Conservation (phyloP, 2,888 invertebrate species). For the Taenaris catops region DNA sequence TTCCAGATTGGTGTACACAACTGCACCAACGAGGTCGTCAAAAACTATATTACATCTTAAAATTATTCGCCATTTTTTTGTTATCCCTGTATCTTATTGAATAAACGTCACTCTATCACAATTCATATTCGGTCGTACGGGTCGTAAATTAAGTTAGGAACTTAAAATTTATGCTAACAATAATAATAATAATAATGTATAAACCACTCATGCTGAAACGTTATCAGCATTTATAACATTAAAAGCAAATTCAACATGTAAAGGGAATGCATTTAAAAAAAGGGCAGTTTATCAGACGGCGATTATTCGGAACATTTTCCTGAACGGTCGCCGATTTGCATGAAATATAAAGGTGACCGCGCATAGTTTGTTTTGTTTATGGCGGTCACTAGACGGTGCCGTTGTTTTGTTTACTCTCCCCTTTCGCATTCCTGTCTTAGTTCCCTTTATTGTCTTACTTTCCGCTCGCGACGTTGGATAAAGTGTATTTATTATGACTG, state of each 20-base stretch:
- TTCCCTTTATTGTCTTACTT: constrained; percentile 75
- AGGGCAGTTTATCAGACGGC: constrained; percentile 25
- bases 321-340: constrained; percentile 54
- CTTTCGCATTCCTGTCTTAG: constrained; percentile 68
- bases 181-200: too few species aligned
- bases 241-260: constrained; percentile 18
- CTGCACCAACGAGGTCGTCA: too few species aligned
- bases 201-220: too few species aligned
- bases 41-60: too few species aligned
- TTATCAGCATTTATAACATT: constrained; percentile 1
- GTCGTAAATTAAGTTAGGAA: too few species aligned
- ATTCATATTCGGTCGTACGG: too few species aligned
- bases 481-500: constrained; percentile 57
- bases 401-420: constrained; percentile 51
- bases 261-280: constrained; percentile 21
- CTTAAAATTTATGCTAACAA: too few species aligned
- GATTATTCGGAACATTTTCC: constrained; percentile 28
- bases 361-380: constrained; percentile 74
- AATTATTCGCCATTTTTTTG: too few species aligned
- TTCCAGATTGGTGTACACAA: too few species aligned
- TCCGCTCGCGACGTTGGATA: constrained; percentile 60
- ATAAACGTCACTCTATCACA: too few species aligned
- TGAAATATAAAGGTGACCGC: constrained; percentile 78
- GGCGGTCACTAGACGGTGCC: constrained; percentile 53
- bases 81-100: too few species aligned